Evolutionary conservation across 2,888 invertebrate species (phyloP).

Genomic region (Penaeus monodon): DNA sequence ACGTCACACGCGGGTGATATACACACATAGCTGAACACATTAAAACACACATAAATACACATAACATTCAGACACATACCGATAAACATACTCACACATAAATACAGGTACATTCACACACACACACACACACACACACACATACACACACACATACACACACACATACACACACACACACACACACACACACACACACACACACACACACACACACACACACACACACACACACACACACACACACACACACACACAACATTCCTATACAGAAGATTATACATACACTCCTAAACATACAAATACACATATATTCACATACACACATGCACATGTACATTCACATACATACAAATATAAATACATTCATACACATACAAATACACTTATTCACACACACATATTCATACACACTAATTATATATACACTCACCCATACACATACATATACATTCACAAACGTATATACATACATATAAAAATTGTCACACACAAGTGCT

Average conservation of each 20-base stretch:
- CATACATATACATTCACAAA: no score
- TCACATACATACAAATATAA: no score
- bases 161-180: no score
- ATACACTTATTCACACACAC: no score
- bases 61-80: background rate
- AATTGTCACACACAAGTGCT: no score
- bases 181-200: background rate
- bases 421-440: no score
- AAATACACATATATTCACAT: no score
- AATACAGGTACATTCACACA: background rate
- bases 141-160: background rate
- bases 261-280: background rate
- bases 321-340: no score
- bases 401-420: no score
- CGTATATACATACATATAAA: no score
- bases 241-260: conserved; percentile 1
- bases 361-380: no score
- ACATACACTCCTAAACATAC: background rate
- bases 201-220: conserved; percentile 4
- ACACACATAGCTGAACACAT: background rate
- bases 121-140: background rate
- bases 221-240: background rate
- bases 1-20: no score
- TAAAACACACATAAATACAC: background rate
- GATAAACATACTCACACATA: background rate